Conservation (phyloP, 1,140 invertebrate species). For the Drosophila bifasciata region DNA sequence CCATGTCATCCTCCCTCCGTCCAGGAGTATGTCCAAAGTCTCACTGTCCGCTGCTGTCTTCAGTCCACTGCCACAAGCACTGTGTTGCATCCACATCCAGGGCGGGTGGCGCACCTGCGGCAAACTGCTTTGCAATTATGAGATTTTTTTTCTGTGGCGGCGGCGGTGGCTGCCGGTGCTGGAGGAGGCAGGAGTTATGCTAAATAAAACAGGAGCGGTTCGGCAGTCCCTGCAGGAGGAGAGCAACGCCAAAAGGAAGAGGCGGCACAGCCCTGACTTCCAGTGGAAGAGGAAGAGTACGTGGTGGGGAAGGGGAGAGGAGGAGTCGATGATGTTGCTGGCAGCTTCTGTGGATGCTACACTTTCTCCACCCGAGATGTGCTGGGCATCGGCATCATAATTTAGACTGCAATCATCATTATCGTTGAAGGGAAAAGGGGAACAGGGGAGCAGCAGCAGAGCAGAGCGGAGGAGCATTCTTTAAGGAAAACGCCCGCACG, state of each 20-base stretch:
- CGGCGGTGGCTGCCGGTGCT: constrained; percentile 32
- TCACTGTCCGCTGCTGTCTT: background rate
- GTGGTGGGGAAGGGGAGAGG: constrained; percentile 16
- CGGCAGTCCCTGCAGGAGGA: constrained; percentile 26
- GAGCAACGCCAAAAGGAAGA: constrained; percentile 74
- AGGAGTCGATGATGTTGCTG: constrained; percentile 66
- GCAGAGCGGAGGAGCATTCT: constrained; percentile 56
- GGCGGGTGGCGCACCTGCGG: constrained; percentile 80
- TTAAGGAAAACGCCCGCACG: constrained; percentile 75
- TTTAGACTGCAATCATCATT: constrained; percentile 84
- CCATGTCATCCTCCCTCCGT: constrained; percentile 9
- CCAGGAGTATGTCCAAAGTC: constrained; percentile 28
- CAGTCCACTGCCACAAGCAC: constrained; percentile 9
- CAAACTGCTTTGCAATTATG: constrained; percentile 82
- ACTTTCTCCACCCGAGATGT: constrained; percentile 62
- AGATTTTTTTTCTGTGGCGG: constrained; percentile 65
- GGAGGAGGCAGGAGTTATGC: constrained; percentile 66
- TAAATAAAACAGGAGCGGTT: constrained; percentile 70
- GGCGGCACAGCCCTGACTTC: constrained; percentile 35
- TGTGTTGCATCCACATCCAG: constrained; percentile 61
- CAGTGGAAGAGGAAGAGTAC: constrained; percentile 22
- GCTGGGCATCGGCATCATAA: constrained; percentile 78
- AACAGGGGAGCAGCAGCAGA: constrained; percentile 48
- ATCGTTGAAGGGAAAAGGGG: constrained; percentile 62
- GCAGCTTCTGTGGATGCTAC: constrained; percentile 78